Evolutionary conservation across 2,888 invertebrate genomes (phyloP), one percentile per base, ranked within the genome.

Genomic region (Euphydryas editha): DNA sequence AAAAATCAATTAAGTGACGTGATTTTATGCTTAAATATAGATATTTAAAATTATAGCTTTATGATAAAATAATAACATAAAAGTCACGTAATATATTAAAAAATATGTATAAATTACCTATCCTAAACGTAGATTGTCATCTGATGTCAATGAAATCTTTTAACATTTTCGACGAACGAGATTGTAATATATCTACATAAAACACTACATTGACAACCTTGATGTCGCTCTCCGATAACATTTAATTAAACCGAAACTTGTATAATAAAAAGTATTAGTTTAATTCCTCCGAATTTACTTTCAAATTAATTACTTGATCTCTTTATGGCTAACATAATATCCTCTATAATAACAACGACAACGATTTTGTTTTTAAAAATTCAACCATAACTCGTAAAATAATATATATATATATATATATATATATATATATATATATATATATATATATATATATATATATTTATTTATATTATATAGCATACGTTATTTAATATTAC

Each of bases 91-190:
- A 13, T 49, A 11, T 20, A 51, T 24, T 51, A 51, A 51, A 51
- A 24, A 15, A 47, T 18, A 0, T 11, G 10, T 20, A 21, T 24
- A 24, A 51, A n/a, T 5, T 11, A 24, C 49, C 24, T 51, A 51
- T n/a, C 20, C 49, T 54, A 36, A 67, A 61, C 62, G 39, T 49
- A 59, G 55, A 67, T 68, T 65, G 64, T 61, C 58, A 62, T 67
- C 58, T 63, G 63, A 62, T 68, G 72, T 70, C 71, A 73, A 73
- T 73, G 72, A 58, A 63, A 68, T 71, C 59, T 59, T 63, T 68
- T 73, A 73, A 70, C 71, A 73, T 73, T 73, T 72, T 54, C 30
- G 56, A 61, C 58, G 55, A 56, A 65, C 55, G 20, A 65, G 65
- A 64, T 60, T 64, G 54, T 60, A 62, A 66, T 65, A 65, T 66